Evolutionary conservation across 2,113 vertebrate species (phyloP), one percentile per base, ranked within the genome.

Genomic region (Pagrus major): DNA sequence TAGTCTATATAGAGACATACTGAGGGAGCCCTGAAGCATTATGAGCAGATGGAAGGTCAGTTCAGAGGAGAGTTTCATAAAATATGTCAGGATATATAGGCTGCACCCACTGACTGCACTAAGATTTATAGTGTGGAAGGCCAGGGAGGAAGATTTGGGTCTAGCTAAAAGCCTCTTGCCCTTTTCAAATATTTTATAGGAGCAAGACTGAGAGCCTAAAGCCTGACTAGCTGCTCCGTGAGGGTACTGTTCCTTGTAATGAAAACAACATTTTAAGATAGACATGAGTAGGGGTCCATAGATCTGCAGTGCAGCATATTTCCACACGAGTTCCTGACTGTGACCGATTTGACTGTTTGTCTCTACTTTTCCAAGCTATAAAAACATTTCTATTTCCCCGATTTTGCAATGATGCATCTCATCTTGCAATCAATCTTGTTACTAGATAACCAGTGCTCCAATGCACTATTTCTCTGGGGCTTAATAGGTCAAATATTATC

Each of bases 1-100:
- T 1, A 42, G 69, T 51, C 77, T 66, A n/a, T 33, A 49, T 9
- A 64, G 39, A 59, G 67, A 87, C 27, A 18, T 61, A 59, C 14
- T 54, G 60, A 76, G 9, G 56, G 42, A 82, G 66, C 16, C 25
- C 42, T 60, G 4, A 4, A 77, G 81, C 37, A 64, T 58, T 71
- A 39, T 1, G 23, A 78, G 72, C 77, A 89, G 85, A 88, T 49
- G 56, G 55, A 61, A 49, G 72, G 59, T 64, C 65, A 80, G 37
- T 85, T 80, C 60, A 80, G 65, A 76, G 44, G 61, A 85, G 44
- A 69, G 33, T 23, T 84, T 73, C 37, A 80, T 84, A 61, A 86
- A 83, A 80, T 64, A 79, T 79, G 65, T 85, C 70, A 71, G 51
- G 20, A 44, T 69, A 64, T 47, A 37, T n/a, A 15, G 4, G 27